Evolutionary conservation across 2,113 vertebrate species (phyloP).

Genomic region (Rafetus swinhoei): DNA sequence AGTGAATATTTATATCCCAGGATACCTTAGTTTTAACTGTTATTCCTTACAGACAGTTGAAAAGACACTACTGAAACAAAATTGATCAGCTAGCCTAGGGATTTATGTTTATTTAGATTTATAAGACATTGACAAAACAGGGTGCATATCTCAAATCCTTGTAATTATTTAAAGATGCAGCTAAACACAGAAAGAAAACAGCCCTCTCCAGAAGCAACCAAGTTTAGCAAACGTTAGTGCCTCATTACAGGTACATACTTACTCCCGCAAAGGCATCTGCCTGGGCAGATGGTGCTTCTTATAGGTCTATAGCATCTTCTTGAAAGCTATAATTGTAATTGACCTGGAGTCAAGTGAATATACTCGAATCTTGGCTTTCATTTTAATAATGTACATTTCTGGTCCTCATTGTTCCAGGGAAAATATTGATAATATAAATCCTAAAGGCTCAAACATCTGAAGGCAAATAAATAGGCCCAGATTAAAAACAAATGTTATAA

Average conservation of each 20-base stretch:
- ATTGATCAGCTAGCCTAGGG: background rate
- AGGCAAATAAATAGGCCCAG: background rate
- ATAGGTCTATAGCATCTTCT: background rate
- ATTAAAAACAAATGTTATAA: background rate
- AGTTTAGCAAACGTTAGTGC: background rate
- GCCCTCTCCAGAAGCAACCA: background rate
- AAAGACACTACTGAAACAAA: background rate
- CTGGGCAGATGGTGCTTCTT: background rate
- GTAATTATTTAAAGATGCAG: background rate
- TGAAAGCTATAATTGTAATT: background rate
- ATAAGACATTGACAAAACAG: background rate
- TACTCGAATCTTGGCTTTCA: background rate
- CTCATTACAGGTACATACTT: background rate
- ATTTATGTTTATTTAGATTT: background rate
- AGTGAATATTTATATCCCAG: background rate
- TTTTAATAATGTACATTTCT: background rate
- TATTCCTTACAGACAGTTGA: background rate
- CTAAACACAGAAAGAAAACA: background rate
- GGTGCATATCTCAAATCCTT: background rate
- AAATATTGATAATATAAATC: background rate
- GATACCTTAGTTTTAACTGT: background rate
- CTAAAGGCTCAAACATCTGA: background rate
- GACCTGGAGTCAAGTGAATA: background rate
- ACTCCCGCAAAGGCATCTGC: background rate
- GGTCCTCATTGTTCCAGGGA: background rate